Evolutionary conservation across 2,797 vertebrate genomes (phyloP), one percentile per base, ranked within the genome.

Genomic region (Phrynocephalus vlangalii): DNA sequence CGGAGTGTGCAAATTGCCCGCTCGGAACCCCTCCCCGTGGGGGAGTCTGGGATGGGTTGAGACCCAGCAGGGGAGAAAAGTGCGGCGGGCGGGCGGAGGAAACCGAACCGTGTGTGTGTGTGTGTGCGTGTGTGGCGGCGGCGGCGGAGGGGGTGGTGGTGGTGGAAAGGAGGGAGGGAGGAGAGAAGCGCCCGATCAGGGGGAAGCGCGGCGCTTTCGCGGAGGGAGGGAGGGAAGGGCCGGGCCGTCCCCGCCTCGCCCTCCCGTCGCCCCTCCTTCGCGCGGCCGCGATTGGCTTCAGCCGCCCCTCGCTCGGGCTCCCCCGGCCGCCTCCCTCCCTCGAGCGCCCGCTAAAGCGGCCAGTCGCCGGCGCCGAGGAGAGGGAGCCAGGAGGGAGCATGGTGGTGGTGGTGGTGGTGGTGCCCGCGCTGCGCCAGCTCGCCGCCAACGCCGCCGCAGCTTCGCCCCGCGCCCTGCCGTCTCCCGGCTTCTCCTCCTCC

Each of bases 271-370:
- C 89, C 86, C 86, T 48, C 86, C 86, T 33, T 10, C 73, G 79
- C 38, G 87, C 82, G 48, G 76, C 92, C 8, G 79, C 18, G 91
- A 93, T 94, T 94, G 92, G 92, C 79, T 90, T 83, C n/a, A 79
- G 81, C 92, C 93, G 88, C 92, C 92, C 91, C 94, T 93, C 82
- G 89, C 84, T 79, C 82, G 90, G 87, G 84, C 79, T 6, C 13
- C 80, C 73, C 89, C 77, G 89, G 92, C 88, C 92, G 87, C 92
- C 94, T 94, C 93, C 94, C 91, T 91, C 38, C 38, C 38, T 44
- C 38, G 38, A 44, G 38, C 90, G 28, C 83, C 82, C 85, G 90
- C 94, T 92, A 93, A 94, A 94, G 93, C 94, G 94, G 88, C 87
- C 94, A 91, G 94, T 90, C 70, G 94, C 89, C 70, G 88, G 92